Evolutionary conservation across 1,140 invertebrate species (phyloP).

Genomic region (Drosophila lacteicornis): DNA sequence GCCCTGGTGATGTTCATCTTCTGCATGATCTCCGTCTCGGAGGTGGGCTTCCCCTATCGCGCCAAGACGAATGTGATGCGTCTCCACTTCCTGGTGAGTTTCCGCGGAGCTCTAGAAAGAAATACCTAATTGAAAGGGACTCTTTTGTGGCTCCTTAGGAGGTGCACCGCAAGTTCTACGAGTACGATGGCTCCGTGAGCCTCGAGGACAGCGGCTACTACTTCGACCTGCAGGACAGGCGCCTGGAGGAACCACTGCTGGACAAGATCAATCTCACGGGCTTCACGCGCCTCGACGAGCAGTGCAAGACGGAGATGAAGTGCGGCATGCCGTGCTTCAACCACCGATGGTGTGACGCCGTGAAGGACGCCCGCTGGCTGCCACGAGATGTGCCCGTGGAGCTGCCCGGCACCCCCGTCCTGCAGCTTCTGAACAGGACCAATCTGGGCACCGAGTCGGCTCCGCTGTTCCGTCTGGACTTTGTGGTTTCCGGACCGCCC

Average conservation of each 20-base stretch:
- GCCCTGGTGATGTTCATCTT: constrained; percentile 86
- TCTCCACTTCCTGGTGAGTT: constrained; percentile 88
- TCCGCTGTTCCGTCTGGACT: constrained; percentile 34
- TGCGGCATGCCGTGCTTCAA: constrained; percentile 91
- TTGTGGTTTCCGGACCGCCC: constrained; percentile 87
- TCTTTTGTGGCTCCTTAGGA: constrained; percentile 85
- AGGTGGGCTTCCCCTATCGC: constrained; percentile 91
- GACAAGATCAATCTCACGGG: constrained; percentile 85
- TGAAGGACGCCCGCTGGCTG: constrained; percentile 60
- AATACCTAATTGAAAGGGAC: no score
- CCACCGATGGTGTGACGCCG: constrained; percentile 84
- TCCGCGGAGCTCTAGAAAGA: neutral
- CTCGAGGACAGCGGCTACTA: constrained; percentile 89
- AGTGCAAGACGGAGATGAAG: constrained; percentile 88
- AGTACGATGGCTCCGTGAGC: constrained; percentile 85
- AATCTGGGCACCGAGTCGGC: neutral
- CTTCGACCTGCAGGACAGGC: constrained; percentile 90
- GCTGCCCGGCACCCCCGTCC: constrained; percentile 40
- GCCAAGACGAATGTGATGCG: constrained; percentile 89
- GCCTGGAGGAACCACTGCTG: constrained; percentile 87
- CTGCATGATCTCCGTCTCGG: constrained; percentile 88
- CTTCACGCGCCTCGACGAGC: constrained; percentile 86
- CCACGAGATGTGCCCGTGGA: constrained; percentile 47
- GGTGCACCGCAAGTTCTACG: constrained; percentile 87
- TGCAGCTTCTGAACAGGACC: constrained; percentile 57